Evolutionary conservation across 1,140 invertebrate species (phyloP).

Genomic region (Drosophila busckii): DNA sequence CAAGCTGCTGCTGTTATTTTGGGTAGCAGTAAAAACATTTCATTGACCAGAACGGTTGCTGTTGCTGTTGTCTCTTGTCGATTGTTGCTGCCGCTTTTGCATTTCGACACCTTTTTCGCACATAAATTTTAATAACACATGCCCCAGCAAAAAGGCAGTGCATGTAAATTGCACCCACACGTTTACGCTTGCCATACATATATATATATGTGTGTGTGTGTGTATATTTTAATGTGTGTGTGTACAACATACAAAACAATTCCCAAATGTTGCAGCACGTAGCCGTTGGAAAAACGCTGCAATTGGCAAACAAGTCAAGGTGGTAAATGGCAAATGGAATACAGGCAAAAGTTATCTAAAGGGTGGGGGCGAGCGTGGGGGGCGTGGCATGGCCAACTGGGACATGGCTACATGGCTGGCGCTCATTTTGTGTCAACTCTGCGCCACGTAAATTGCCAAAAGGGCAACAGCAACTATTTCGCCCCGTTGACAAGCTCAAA

Average conservation of each 20-base stretch:
- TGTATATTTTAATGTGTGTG: slow-evolving; percentile 26
- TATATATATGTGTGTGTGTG: background rate
- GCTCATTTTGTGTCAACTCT: slow-evolving; percentile 68
- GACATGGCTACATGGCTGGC: slow-evolving; percentile 43
- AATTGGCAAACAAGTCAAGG: slow-evolving; percentile 71
- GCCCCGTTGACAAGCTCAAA: slow-evolving; percentile 30
- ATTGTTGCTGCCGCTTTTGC: slow-evolving; percentile 42
- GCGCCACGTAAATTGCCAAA: slow-evolving; percentile 52
- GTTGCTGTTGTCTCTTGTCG: background rate
- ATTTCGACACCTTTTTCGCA: slow-evolving; percentile 66
- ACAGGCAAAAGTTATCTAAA: background rate
- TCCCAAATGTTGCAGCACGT: slow-evolving; percentile 71
- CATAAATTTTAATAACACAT: slow-evolving; percentile 74
- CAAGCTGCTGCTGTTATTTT: slow-evolving; percentile 12
- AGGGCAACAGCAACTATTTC: slow-evolving; percentile 25
- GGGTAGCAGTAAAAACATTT: too few species aligned
- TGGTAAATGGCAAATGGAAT: slow-evolving; percentile 60
- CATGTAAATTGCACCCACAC: slow-evolving; percentile 59
- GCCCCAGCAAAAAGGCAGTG: slow-evolving; percentile 35
- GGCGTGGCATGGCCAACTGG: slow-evolving; percentile 26
- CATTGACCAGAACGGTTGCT: background rate
- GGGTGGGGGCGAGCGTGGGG: background rate
- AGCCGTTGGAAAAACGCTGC: slow-evolving; percentile 42
- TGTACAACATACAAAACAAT: slow-evolving; percentile 62
- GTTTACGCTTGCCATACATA: slow-evolving; percentile 29